phyloP scores from a whole-genome alignment of 2,797 vertebrate genomes.

The Potorous gilbertii region DNA sequence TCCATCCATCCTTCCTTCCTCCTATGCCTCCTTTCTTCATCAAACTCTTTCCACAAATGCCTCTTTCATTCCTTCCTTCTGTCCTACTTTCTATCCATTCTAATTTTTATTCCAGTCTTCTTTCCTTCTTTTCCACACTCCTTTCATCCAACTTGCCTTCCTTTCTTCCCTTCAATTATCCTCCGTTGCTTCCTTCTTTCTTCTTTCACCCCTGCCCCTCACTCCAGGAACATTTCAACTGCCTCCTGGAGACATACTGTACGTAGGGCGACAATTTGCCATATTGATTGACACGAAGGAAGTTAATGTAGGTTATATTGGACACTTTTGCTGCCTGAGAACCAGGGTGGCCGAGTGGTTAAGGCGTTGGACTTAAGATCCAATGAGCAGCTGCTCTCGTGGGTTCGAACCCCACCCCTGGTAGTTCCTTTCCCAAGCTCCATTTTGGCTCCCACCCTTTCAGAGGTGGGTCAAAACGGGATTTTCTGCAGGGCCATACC shows the following conservation, averaged over 20 bases:
- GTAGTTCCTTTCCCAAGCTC: not conserved
- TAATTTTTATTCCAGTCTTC: not conserved
- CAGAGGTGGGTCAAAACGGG: too few relatives aligned
- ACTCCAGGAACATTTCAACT: not conserved
- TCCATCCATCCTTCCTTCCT: too few relatives aligned
- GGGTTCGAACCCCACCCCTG: conserved; percentile 72
- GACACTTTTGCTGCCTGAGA: accelerated
- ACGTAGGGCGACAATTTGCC: too few relatives aligned
- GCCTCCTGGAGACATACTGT: not conserved
- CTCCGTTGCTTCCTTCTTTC: not conserved
- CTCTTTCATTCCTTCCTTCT: not conserved
- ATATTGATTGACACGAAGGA: not conserved
- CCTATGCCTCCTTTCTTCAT: too few relatives aligned
- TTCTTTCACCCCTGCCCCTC: not conserved
- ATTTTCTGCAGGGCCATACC: too few relatives aligned
- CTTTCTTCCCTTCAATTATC: not conserved
- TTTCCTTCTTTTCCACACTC: not conserved
- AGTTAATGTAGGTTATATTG: too few relatives aligned
- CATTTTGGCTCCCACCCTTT: not conserved
- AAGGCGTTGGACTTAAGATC: conserved; percentile 72
- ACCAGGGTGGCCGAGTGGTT: conserved; percentile 69
- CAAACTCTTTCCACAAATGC: too few relatives aligned
- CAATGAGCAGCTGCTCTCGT: conserved; percentile 66
- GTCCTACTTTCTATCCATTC: not conserved
- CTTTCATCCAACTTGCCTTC: not conserved